Conservation (phyloP, 2,888 invertebrate genomes). For the Neoascia interrupta region DNA sequence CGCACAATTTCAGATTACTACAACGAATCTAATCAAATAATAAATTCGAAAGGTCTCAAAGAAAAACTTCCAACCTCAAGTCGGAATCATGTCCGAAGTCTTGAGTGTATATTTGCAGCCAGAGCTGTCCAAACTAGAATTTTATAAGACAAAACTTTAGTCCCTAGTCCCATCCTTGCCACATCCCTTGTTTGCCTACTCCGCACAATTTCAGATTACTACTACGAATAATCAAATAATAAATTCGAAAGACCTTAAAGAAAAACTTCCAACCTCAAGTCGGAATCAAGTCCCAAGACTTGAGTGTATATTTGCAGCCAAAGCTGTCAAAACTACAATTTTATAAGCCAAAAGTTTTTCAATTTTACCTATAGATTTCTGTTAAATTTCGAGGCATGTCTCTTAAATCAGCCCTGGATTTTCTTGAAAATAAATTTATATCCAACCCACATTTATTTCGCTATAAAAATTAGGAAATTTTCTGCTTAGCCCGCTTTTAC, state of each 20-base stretch:
- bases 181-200: slow-evolving; percentile 68
- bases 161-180: slow-evolving; percentile 77
- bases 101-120: too few species aligned
- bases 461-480: slow-evolving; percentile 36
- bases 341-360: too few species aligned
- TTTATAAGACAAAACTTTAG: too few species aligned
- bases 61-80: background rate
- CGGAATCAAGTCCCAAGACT: too few species aligned
- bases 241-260: slow-evolving; percentile 25
- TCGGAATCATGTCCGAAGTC: too few species aligned
- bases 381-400: background rate
- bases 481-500: slow-evolving; percentile 8
- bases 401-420: slow-evolving; percentile 1
- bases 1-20: background rate
- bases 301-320: too few species aligned
- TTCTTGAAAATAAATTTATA: background rate
- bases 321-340: too few species aligned
- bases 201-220: background rate
- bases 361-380: background rate
- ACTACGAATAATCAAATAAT: slow-evolving; percentile 31
- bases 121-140: too few species aligned
- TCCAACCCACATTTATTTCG: background rate
- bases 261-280: slow-evolving; percentile 1
- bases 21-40: slow-evolving; percentile 30
- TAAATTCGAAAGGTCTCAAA: slow-evolving; percentile 23